A percentile compares a stretch with the other conserved stretches of the same genome.
phyloP scores from a whole-genome alignment of 2,113 vertebrate species.

The Poeciliopsis retropinna region DNA sequence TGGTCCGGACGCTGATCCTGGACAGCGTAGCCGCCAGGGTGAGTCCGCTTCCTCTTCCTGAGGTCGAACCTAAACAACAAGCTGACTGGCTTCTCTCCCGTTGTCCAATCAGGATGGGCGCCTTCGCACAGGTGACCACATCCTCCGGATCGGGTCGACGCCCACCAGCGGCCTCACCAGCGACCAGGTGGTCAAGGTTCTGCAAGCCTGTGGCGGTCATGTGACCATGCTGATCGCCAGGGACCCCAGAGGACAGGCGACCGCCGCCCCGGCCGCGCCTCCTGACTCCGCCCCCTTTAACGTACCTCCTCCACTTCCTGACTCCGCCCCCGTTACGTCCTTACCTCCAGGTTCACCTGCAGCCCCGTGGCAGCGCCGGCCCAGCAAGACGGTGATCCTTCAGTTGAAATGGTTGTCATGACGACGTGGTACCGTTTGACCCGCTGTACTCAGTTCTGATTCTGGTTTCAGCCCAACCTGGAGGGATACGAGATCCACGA shows the following conservation, averaged over 20 bases:
- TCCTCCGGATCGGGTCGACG: slow-evolving; percentile 90
- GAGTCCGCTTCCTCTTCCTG: background rate
- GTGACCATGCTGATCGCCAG: slow-evolving; percentile 91
- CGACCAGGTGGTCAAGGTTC: slow-evolving; percentile 92
- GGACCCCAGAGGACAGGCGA: slow-evolving; percentile 74
- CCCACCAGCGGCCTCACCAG: slow-evolving; percentile 90
- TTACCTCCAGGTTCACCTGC: slow-evolving; percentile 49
- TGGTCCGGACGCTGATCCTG: slow-evolving; percentile 91
- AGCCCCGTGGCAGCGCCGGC: slow-evolving; percentile 9
- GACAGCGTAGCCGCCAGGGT: slow-evolving; percentile 87
- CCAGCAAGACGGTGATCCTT: slow-evolving; percentile 62
- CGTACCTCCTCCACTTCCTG: background rate
- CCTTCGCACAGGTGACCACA: slow-evolving; percentile 91
- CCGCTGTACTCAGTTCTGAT: background rate
- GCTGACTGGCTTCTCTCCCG: background rate
- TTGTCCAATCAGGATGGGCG: slow-evolving; percentile 88
- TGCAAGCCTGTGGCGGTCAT: slow-evolving; percentile 89
- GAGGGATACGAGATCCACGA: slow-evolving; percentile 87
- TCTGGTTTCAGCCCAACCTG: slow-evolving; percentile 76
- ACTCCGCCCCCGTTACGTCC: slow-evolving; percentile 78
- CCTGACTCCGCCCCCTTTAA: slow-evolving; percentile 79
- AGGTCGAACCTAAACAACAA: background rate
- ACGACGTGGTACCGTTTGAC: background rate
- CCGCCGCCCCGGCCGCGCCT: slow-evolving; percentile 56
- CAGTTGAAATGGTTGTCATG: background rate